Percentiles rank a stretch among this genome's conserved stretches.
phyloP scores from a whole-genome alignment of 2,797 vertebrate species.

The Coreius guichenoti region DNA sequence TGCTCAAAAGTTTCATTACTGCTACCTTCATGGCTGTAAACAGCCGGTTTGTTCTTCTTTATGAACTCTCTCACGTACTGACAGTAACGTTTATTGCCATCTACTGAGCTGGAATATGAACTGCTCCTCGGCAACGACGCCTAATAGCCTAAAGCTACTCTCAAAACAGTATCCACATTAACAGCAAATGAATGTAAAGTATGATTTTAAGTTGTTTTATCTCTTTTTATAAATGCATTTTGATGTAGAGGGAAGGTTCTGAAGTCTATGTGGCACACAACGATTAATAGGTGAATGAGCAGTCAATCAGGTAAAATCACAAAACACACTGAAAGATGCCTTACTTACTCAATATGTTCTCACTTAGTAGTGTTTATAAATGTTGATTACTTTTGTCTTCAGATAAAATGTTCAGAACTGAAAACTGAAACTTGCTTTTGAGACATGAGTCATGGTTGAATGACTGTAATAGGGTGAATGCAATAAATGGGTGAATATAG shows the following conservation, averaged over 20 bases:
- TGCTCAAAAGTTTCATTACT: not conserved
- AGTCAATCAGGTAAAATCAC: not conserved
- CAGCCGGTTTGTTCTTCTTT: slow-evolving; percentile 32
- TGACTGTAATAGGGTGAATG: not conserved
- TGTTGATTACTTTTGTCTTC: not conserved
- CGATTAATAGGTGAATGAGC: not conserved
- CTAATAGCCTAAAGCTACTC: not conserved
- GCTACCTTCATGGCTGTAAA: slow-evolving; percentile 6
- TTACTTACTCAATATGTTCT: not conserved
- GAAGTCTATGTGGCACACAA: not conserved
- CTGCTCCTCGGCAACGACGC: no score
- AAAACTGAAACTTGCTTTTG: not conserved
- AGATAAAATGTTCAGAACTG: not conserved
- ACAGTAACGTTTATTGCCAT: not conserved
- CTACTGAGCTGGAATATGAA: slow-evolving; percentile 16
- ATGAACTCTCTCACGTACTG: not conserved
- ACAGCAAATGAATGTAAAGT: not conserved
- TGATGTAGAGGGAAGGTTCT: not conserved
- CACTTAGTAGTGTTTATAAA: not conserved
- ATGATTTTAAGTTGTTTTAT: not conserved
- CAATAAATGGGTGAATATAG: not conserved
- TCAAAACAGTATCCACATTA: not conserved
- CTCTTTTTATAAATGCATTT: not conserved
- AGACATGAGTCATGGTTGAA: no score
- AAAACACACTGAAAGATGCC: not conserved